Evolutionary conservation across 2,888 invertebrate genomes (phyloP), one percentile per base, ranked within the genome.

Genomic region (Eutolmus rufibarbis): DNA sequence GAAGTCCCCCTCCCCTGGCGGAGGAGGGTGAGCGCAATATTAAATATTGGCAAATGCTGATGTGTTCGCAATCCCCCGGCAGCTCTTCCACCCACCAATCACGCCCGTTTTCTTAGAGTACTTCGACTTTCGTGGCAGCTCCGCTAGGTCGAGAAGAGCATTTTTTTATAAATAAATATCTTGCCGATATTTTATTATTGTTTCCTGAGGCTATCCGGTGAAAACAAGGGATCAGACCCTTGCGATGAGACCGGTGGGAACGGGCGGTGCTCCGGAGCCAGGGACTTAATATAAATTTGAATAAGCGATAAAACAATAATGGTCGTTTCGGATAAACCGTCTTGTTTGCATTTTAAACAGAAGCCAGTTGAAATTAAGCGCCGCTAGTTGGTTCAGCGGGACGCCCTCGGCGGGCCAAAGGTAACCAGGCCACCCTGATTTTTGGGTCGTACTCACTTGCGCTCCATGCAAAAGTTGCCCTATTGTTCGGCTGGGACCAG

Each of bases 231-330:
- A 74, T 87, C 82, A 46, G 57, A 74, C 82, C 86, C 82, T 88
- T 76, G 57, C 40, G 34, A 84, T 77, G 76, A n/a, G 28, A 37
- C 51, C 28, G 56, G 56, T 77, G 77, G 74, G 46, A 31, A 9
- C 74, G 34, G n/a, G 31, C n/a, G 77, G 77, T 51, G 51, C 40
- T 56, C 8, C 51, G 46, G 14, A n/a, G 19, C 77, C 76, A 77
- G 86, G 19, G 85, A 87, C 88, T 88, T 87, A 88, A 87, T 88
- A 87, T 87, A 88, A 88, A 88, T 88, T 88, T 88, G 87, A 85
- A 88, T 87, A 88, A 88, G 88, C 88, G 88, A 88, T 88, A 88
- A 88, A 88, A 88, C 87, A 88, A 87, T 87, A 88, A 88, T 88
- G 88, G 88, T 88, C 87, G 88, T 88, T 88, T 87, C 87, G 87